These are phyloP conservation scores for Hipposideros larvatus DNA, from an alignment of 2,797 vertebrate genomes.

Conservation along the genomic window DNA sequence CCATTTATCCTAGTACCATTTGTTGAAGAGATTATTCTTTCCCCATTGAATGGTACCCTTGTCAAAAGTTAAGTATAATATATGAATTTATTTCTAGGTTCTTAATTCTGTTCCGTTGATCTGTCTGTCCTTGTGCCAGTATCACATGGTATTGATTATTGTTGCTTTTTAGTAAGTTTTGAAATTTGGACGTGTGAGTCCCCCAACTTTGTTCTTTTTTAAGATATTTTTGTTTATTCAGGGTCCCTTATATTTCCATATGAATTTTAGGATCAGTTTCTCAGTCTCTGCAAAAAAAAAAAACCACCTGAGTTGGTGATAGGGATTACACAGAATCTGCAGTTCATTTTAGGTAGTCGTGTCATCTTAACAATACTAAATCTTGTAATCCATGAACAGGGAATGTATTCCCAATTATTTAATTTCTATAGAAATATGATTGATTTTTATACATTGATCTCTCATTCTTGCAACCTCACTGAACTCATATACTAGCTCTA, in stretches of 20 bases:
- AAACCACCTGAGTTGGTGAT: not conserved
- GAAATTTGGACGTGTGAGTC: not conserved
- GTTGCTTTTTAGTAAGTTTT: not conserved
- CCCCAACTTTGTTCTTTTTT: not conserved
- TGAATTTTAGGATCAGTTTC: constrained; percentile 12
- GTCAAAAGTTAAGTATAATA: not conserved
- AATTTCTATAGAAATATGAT: constrained; percentile 1
- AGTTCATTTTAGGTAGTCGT: not conserved
- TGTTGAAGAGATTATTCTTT: not conserved
- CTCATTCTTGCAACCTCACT: not conserved
- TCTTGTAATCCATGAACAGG: not conserved
- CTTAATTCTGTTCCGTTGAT: not conserved
- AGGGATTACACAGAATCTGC: not conserved
- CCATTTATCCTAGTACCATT: not conserved
- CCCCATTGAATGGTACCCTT: not conserved
- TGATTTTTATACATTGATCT: not conserved
- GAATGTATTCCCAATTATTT: not conserved
- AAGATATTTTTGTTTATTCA: not conserved
- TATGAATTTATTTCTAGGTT: not conserved
- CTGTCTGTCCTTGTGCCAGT: not conserved
- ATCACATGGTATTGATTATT: not conserved
- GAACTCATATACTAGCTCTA: not conserved
- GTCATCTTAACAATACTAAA: not conserved
- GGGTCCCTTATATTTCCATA: not conserved
- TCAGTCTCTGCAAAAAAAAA: not conserved